Evolutionary conservation across 2,113 vertebrate species (phyloP).

Genomic region (Tichodroma muraria): DNA sequence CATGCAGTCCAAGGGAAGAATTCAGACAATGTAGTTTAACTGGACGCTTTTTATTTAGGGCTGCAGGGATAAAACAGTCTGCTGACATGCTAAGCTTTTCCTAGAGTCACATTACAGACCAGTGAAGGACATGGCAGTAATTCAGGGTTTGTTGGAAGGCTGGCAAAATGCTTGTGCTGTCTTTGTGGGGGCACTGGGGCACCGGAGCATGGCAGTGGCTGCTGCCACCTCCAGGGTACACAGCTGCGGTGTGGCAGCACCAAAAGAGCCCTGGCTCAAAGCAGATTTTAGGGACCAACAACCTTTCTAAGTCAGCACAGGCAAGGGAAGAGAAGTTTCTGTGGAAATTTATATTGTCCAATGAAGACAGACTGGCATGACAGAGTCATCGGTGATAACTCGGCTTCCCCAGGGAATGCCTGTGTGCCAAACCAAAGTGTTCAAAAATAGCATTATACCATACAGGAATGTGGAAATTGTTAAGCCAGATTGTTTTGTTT

Average conservation of each 20-base stretch:
- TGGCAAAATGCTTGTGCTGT: background rate
- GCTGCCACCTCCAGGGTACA: background rate
- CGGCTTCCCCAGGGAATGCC: background rate
- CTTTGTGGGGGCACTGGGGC: background rate
- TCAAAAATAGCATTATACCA: background rate
- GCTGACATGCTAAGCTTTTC: conserved; percentile 38
- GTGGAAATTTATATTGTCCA: background rate
- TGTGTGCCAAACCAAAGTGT: background rate
- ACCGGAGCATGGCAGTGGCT: background rate
- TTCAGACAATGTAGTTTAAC: background rate
- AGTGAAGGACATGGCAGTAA: conserved; percentile 44
- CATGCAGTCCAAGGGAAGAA: background rate
- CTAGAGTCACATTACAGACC: conserved; percentile 50
- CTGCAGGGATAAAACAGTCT: conserved; percentile 15
- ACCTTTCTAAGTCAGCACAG: background rate
- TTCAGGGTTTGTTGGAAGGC: conserved; percentile 14
- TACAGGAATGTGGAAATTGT: background rate
- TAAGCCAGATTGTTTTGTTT: background rate
- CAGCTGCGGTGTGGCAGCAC: background rate
- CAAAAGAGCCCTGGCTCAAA: background rate
- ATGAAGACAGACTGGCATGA: background rate
- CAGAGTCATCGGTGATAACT: background rate
- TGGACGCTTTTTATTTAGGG: conserved; percentile 53
- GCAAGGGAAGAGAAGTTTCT: background rate
- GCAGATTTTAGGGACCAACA: background rate